These are phyloP conservation scores for Norana najaformis DNA, from an alignment of 2,888 invertebrate species.

Conservation along the genomic window DNA sequence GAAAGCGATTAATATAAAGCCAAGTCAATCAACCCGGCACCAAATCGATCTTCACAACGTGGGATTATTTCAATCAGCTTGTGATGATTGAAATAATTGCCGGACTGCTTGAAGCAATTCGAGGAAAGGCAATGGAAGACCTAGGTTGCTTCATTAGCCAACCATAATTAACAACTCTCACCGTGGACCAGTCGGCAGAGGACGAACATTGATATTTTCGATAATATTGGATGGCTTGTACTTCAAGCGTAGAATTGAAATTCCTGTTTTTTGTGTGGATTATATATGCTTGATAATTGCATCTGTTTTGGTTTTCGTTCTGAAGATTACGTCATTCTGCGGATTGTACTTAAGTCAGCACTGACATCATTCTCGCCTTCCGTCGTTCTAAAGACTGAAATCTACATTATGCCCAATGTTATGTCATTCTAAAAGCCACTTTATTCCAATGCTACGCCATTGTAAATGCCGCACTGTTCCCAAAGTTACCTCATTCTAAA, in stretches of 20 bases:
- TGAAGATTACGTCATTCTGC: not conserved
- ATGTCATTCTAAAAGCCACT: not conserved
- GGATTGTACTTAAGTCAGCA: not conserved
- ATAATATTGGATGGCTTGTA: too few relatives aligned
- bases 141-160: too few relatives aligned
- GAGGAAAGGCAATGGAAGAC: too few relatives aligned
- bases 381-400: not conserved
- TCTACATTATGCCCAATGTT: not conserved
- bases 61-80: too few relatives aligned
- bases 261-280: too few relatives aligned
- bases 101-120: too few relatives aligned
- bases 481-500: not conserved
- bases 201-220: not conserved
- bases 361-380: not conserved
- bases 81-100: too few relatives aligned
- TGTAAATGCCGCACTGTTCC: not conserved
- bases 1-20: not conserved
- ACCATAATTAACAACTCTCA: too few relatives aligned
- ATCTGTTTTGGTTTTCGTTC: not conserved
- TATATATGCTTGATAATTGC: not conserved
- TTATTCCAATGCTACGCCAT: not conserved
- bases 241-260: not conserved
- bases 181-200: not conserved
- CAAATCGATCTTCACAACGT: not conserved
- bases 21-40: not conserved